A percentile compares a stretch with the other conserved stretches of the same genome.
These are phyloP conservation scores for Garrulus glandarius DNA, from an alignment of 2,797 vertebrate species.

Conservation along the genomic window DNA sequence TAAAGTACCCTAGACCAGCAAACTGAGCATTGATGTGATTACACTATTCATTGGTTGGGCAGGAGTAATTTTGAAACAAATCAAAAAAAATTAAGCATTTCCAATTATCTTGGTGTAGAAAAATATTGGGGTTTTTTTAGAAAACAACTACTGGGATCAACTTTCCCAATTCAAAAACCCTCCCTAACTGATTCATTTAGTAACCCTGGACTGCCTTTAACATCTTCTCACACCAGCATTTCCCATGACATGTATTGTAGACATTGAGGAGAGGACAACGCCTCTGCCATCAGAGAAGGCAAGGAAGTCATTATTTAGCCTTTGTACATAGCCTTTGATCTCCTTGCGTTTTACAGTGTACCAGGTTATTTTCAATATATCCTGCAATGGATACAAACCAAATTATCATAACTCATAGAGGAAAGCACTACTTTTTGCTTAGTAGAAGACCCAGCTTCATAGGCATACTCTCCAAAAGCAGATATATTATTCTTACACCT, in stretches of 20 bases:
- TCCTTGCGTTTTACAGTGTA: not conserved
- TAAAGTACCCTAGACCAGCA: not conserved
- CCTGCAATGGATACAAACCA: not conserved
- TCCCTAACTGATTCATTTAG: not conserved
- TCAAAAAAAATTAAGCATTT: not conserved
- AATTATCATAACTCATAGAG: not conserved
- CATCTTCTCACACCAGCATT: not conserved
- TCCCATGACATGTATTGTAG: not conserved
- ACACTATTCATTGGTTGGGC: not conserved
- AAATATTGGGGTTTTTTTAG: not conserved
- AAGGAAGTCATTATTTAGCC: not conserved
- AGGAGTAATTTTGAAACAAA: not conserved
- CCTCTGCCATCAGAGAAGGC: not conserved
- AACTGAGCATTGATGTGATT: not conserved
- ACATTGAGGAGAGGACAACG: rapidly evolving
- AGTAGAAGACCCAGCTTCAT: not conserved
- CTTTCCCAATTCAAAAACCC: not conserved
- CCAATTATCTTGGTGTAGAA: not conserved
- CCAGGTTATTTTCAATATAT: not conserved
- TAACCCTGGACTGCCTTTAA: not conserved
- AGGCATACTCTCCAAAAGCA: not conserved
- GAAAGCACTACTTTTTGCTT: not conserved
- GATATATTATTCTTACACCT: not conserved
- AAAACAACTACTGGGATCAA: not conserved
- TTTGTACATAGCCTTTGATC: not conserved